Evolutionary conservation across 2,888 invertebrate species (phyloP), one percentile per base, ranked within the genome.

Genomic region (Pecten maximus): DNA sequence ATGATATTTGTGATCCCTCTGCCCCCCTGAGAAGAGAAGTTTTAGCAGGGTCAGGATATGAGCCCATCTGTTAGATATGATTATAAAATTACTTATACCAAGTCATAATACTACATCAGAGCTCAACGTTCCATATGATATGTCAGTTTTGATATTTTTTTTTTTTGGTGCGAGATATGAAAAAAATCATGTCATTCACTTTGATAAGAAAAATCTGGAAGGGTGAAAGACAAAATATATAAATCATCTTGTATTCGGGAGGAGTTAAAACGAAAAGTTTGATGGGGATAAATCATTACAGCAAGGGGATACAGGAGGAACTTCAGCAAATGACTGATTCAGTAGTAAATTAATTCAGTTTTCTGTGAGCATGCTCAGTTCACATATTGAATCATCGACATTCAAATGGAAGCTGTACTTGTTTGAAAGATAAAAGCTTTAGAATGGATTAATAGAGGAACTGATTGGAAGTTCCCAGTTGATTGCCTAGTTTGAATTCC

Each of bases 121-220:
- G 74, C 28, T 12, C 74, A 35, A 10, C 28, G 12, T 74, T 35
- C n/a, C 35, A 28, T 74, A 74, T 74, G 28, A 28, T 74, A 74
- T 35, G 74, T 28, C 74, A 74, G 74, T 35, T 35, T 35, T 28
- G 35, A 74, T 10, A 10, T 35, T 74, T 54, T 74, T 74, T 74
- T 44, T 44, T 44, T 74, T 74, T 74, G 74, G 23, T 74, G 74
- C 15, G 6, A 35, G 74, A 74, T 74, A 74, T 12, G 35, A 35
- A 74, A 74, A 74, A 28, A 74, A 8, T 28, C 35, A 74, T 74
- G 74, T 74, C 35, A 74, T 74, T 74, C 35, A 74, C 60, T 74
- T 74, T 74, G 74, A 74, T 74, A 28, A 74, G 74, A 35, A 74
- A 74, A 74, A 74, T 74, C 74, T 74, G 74, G 74, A 74, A 35